phyloP scores from a whole-genome alignment of 1,140 invertebrate species.

The Drosophila kikkawai region DNA sequence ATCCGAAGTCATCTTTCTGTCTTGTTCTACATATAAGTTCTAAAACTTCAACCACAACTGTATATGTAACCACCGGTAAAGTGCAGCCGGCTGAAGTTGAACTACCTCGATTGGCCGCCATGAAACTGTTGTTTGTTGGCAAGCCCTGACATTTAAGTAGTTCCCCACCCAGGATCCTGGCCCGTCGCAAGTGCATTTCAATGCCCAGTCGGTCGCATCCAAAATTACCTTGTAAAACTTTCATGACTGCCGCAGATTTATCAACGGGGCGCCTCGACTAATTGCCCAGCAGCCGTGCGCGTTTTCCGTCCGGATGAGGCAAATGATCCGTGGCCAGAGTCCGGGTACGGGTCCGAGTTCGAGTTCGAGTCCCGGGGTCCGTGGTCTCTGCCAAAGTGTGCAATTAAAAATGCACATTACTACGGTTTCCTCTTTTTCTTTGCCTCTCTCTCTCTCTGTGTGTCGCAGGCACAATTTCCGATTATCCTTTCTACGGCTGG shows the following conservation, averaged over 20 bases:
- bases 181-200: slow-evolving; percentile 13
- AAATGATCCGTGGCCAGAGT: slow-evolving; percentile 46
- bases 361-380: slow-evolving; percentile 3
- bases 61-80: neutral
- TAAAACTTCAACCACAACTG: neutral
- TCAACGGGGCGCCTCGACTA: slow-evolving; percentile 57
- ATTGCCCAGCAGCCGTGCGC: slow-evolving; percentile 50
- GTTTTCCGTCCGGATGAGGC: slow-evolving; percentile 41
- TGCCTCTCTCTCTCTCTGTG: neutral
- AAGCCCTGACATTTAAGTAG: slow-evolving; percentile 63
- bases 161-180: neutral
- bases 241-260: slow-evolving; percentile 69
- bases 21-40: neutral
- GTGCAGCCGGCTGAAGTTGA: slow-evolving; percentile 46
- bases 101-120: slow-evolving; percentile 53
- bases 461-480: slow-evolving; percentile 21
- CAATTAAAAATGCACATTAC: slow-evolving; percentile 66
- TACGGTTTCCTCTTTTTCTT: slow-evolving; percentile 20
- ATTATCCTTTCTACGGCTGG: slow-evolving; percentile 23
- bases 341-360: neutral
- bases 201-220: slow-evolving; percentile 7
- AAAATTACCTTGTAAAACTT: slow-evolving; percentile 76
- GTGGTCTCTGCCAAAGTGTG: slow-evolving; percentile 37
- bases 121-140: slow-evolving; percentile 53
- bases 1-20: too few species aligned